Base-by-base conservation (phyloP, 2,797 vertebrate species). In the Eurystomus glaucurus region DNA sequence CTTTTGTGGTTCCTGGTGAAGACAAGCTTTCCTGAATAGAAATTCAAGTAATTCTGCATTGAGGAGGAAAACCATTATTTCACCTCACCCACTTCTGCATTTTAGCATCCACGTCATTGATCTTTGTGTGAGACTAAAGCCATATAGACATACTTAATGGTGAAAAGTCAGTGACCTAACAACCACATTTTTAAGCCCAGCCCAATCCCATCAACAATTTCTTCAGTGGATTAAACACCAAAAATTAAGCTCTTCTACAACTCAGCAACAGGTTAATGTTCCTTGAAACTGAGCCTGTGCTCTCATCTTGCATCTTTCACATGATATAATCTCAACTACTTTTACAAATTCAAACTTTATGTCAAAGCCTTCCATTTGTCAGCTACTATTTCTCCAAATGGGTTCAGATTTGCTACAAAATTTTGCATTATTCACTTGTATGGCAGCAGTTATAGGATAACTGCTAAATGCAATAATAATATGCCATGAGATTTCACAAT, bases 271-370 rank as follows among this genome's bases (percentile, higher is more conserved):
- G 3, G 10, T 23, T 66, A 11, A 46, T 21, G 6, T 71, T 29
- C 9, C 9, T 15, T 66, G 35, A 51, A 79, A 55, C 13, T 29
- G 35, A 88, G 28, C 11, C 3, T 21, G 4, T 15, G 13, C 2
- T 88, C 31, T 66, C 17, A 14, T 70, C 58, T 86, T 71, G 14
- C 7, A 26, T 61, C n/a, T 75, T 85, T 72, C 39, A 45, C 21
- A 3, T n/a, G 21, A 54, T 0, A 1, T 8, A 64, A 75, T 1
- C 4, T 77, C 25, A 75, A 4, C 4, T 57, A 8, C 29, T 68
- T 94, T 72, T 64, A 21, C 5, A 61, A 85, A 85, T 41, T 22
- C 54, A 78, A 81, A 35, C 5, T 90, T 81, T 75, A 4, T 9
- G 54, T 48, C 26, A 78, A 60, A 88, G 2, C 4, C 29, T 55